These are phyloP conservation scores for Melipona quadrifasciata DNA, from an alignment of 1,140 invertebrate species.

Conservation along the genomic window DNA sequence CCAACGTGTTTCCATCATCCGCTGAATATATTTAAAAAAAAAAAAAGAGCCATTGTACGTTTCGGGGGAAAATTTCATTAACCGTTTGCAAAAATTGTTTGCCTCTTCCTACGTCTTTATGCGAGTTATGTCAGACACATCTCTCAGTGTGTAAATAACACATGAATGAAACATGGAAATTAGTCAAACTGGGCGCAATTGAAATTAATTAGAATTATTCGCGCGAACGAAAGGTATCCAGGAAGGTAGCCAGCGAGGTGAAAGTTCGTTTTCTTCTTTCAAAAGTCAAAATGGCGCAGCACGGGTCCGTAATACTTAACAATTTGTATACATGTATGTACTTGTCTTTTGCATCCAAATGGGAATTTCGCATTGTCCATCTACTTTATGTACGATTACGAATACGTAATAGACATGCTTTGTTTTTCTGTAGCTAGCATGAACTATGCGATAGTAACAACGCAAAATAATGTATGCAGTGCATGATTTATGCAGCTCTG, in stretches of 20 bases:
- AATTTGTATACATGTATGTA: constrained; percentile 53
- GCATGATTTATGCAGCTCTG: constrained; percentile 53
- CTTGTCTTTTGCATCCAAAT: constrained; percentile 56
- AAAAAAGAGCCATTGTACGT: neutral
- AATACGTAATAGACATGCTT: constrained; percentile 61
- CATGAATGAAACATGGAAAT: neutral
- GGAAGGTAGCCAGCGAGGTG: neutral
- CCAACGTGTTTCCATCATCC: neutral
- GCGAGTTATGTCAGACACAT: neutral
- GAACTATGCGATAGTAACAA: constrained; percentile 57
- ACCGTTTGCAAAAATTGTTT: neutral
- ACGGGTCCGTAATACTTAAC: constrained; percentile 53
- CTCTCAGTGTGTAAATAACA: neutral
- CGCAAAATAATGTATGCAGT: constrained; percentile 55
- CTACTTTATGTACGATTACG: constrained; percentile 59
- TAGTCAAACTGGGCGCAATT: neutral
- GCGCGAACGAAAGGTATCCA: neutral
- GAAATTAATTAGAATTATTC: neutral
- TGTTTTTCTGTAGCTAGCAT: constrained; percentile 54
- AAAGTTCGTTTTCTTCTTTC: neutral
- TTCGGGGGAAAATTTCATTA: neutral
- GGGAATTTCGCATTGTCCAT: constrained; percentile 54
- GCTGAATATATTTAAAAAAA: neutral
- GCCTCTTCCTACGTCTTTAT: too few species aligned
- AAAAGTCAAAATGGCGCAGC: constrained; percentile 57